phyloP scores from a whole-genome alignment of 2,888 invertebrate species.

The Luperina testacea region DNA sequence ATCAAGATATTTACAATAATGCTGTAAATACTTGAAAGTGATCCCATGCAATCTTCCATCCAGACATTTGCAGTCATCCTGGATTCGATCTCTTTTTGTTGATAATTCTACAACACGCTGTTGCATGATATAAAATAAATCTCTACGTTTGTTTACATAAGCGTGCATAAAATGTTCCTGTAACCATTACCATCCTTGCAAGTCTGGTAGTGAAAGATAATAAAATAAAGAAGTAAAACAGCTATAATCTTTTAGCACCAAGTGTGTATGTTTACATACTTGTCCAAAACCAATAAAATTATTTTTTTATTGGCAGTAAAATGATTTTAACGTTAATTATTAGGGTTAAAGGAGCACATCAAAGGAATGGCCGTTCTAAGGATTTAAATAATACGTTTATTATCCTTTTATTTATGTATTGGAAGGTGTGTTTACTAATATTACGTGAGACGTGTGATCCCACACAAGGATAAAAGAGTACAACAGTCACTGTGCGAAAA shows the following conservation, averaged over 20 bases:
- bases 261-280: constrained; percentile 18
- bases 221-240: constrained; percentile 41
- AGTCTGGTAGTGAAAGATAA: constrained; percentile 12
- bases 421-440: too few relatives aligned
- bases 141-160: constrained; percentile 26
- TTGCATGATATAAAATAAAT: constrained; percentile 14
- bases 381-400: too few relatives aligned
- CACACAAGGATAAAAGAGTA: too few relatives aligned
- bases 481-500: too few relatives aligned
- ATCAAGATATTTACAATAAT: background rate
- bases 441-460: too few relatives aligned
- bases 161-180: background rate
- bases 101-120: background rate
- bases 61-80: background rate
- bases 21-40: background rate
- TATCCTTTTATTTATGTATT: too few relatives aligned
- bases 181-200: constrained; percentile 1
- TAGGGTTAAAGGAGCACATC: too few relatives aligned
- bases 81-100: background rate
- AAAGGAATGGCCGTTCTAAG: too few relatives aligned
- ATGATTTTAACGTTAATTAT: background rate
- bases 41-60: background rate
- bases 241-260: constrained; percentile 25
- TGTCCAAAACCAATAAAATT: constrained; percentile 17
- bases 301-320: constrained; percentile 10